phyloP scores from a whole-genome alignment of 2,888 invertebrate genomes.

The Eurytoma adleriae region DNA sequence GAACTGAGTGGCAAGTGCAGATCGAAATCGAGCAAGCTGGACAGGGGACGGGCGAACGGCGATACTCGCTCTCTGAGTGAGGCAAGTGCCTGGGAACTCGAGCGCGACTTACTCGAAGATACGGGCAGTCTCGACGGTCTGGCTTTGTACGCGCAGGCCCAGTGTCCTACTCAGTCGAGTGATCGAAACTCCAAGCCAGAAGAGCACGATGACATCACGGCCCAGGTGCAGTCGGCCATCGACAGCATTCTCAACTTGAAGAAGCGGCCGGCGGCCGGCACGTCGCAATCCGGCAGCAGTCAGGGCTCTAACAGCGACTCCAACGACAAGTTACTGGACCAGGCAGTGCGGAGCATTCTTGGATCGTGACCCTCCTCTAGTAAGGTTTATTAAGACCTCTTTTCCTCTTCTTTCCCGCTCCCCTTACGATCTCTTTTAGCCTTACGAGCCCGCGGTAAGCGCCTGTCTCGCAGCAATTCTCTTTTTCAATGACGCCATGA shows the following conservation, averaged over 20 bases:
- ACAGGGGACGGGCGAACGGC: conserved; percentile 69
- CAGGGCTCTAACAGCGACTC: conserved; percentile 66
- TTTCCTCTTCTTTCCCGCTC: not conserved
- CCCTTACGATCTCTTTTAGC: not conserved
- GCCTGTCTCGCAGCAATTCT: conserved; percentile 1
- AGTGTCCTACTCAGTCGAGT: conserved; percentile 63
- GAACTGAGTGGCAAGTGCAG: conserved; percentile 36
- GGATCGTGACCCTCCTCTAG: conserved; percentile 75
- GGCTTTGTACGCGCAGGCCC: conserved; percentile 69
- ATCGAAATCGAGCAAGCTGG: conserved; percentile 54
- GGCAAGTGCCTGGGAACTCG: conserved; percentile 69
- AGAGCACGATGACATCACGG: conserved; percentile 82
- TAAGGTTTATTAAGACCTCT: conserved; percentile 71
- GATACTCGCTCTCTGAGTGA: conserved; percentile 58
- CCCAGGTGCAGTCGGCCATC: conserved; percentile 88
- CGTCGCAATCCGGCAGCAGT: conserved; percentile 45
- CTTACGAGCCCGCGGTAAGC: not conserved
- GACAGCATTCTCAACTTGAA: conserved; percentile 87
- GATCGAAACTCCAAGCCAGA: conserved; percentile 63
- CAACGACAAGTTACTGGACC: conserved; percentile 72
- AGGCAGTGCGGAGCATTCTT: conserved; percentile 74
- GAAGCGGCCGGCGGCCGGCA: conserved; percentile 68
- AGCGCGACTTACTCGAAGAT: conserved; percentile 73
- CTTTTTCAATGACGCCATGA: conserved; percentile 69
- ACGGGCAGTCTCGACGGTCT: conserved; percentile 72